Base-by-base conservation (phyloP, 2,888 invertebrate genomes). In the Perizoma flavofasciatum region DNA sequence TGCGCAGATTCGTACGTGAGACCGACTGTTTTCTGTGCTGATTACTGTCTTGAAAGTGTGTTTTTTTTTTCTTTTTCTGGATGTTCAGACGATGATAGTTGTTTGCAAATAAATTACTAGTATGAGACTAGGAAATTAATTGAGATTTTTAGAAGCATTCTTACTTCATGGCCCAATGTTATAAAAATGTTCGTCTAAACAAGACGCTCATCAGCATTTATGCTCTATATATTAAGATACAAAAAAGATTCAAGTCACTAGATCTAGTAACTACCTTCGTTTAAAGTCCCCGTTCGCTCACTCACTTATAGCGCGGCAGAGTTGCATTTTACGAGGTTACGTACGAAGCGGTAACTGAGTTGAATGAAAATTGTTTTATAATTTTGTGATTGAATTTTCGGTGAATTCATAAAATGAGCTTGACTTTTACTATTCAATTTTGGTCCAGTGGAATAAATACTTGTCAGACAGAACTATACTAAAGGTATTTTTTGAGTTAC, bases 1-100 rank as follows among this genome's bases (percentile, higher is more conserved):
- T 74, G 79, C 83, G 80, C 82, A 81, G 86, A 84, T 86, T 86
- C 84, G 88, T 88, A 91, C 91, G 91, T 89, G 90, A 82, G 85
- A 73, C 79, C 72, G 79, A 82, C 82, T 85, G 83, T 85, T 85
- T 87, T 85, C 82, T 74, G 79, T 72, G 77, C 83, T 90, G 88
- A 89, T 91, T 89, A 89, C 85, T 79, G 77, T 76, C 78, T 79
- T 72, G 74, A 66, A 71, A 72, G 64, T 69, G 63, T 66, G 66
- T 71, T 69, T 67, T 65, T 59, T 61, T 34, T 9, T 34, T n/a
- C 22, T 44, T 46, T 46, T 48, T 52, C 44, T 6, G 49, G 22
- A 43, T 49, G 32, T 40, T 44, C 7, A 11, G 35, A 44, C 37
- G 22, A 0, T 11, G 32, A 33, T 43, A 32, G 45, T 46, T 9